Percentiles rank a stretch among this genome's conserved stretches.
Conservation (phyloP, 2,797 vertebrate genomes). For the Okamejei kenojei region DNA sequence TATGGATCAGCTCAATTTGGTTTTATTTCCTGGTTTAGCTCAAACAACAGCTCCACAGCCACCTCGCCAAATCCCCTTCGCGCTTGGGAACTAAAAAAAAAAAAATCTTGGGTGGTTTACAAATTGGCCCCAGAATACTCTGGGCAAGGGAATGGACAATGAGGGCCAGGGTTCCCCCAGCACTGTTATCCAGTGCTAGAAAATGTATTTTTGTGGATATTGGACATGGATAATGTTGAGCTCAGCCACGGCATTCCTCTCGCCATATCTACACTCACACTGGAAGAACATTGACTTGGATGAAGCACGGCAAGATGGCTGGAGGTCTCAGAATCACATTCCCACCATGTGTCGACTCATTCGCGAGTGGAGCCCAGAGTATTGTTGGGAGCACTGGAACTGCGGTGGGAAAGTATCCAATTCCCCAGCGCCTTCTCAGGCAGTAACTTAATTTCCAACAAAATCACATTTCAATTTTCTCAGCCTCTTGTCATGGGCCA, state of each 20-base stretch:
- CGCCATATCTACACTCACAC: background rate
- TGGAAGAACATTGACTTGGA: background rate
- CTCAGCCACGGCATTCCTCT: background rate
- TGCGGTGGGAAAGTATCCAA: background rate
- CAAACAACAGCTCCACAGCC: background rate
- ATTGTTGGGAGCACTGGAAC: background rate
- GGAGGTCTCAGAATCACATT: background rate
- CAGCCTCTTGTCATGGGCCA: background rate
- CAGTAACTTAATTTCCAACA: background rate
- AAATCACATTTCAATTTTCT: constrained; percentile 11
- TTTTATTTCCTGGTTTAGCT: constrained; percentile 28
- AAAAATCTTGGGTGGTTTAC: background rate
- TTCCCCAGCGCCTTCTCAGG: background rate
- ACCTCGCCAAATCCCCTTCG: constrained; percentile 12
- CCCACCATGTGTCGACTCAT: background rate
- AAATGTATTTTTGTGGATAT: background rate
- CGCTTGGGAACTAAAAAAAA: background rate
- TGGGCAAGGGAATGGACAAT: constrained; percentile 25
- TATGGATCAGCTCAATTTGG: constrained; percentile 17
- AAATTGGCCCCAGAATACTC: constrained; percentile 13
- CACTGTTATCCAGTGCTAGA: constrained; percentile 4
- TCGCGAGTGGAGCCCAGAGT: too few species aligned
- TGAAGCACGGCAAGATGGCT: background rate
- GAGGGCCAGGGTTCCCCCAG: constrained; percentile 24
- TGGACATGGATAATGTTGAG: background rate